Evolutionary conservation across 2,888 invertebrate species (phyloP), one percentile per base, ranked within the genome.

Genomic region (Entomobrya proxima): DNA sequence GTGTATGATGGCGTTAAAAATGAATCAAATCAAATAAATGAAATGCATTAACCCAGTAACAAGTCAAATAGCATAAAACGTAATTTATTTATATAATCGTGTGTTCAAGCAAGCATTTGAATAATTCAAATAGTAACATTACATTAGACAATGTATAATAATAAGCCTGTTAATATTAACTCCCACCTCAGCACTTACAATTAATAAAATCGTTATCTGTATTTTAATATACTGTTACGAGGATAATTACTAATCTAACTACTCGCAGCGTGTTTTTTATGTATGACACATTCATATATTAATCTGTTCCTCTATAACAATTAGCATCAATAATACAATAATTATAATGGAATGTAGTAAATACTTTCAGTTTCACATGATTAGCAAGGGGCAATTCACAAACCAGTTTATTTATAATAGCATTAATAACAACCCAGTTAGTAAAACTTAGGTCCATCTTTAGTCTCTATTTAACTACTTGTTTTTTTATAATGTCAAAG

Each of bases 291-390:
- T 27, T 61, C 27, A 40, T 77, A 37, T 35, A 50, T 32, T 15
- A 18, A 40, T 37, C 13, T 40, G n/a, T 77, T 40, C 2, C 24
- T 58, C 44, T 55, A 61, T 77, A 77, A 77, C 61, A 61, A 27
- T 61, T 44, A n/a, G n/a, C n/a, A n/a, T n/a, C n/a, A n/a, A n/a
- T n/a, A n/a, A n/a, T n/a, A 69, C 18, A n/a, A 18, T 79, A 83
- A 76, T 18, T 21, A 37, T 72, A 64, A 47, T 83, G 85, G 85
- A 85, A 85, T 85, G 85, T 85, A 61, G 78, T 84, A 85, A 85
- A 85, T 85, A 85, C 85, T 85, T 85, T 85, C 72, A 79, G 85
- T 85, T 85, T 74, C 79, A 85, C 75, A 74, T 85, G 85, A 85
- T 85, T 85, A 85, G 85, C 72, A 72, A 72, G 85, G 79, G 85